phyloP scores from a whole-genome alignment of 1,140 invertebrate species.

The Melipona quadrifasciata region DNA sequence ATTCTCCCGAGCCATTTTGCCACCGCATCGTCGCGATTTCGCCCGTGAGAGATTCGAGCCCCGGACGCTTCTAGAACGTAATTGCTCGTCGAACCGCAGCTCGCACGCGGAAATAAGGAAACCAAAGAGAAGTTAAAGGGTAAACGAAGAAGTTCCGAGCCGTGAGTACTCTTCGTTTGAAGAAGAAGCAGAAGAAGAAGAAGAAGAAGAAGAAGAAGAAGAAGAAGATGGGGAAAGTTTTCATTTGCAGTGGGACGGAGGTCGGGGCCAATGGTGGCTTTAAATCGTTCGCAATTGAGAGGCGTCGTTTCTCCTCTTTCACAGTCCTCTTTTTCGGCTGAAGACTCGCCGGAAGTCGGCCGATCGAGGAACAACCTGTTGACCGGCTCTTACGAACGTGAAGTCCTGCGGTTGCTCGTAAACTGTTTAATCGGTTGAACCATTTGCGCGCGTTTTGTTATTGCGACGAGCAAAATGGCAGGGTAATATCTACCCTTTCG shows the following conservation, averaged over 20 bases:
- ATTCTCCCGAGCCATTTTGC: conserved; percentile 20
- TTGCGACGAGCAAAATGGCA: background rate
- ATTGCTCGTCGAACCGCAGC: conserved; percentile 61
- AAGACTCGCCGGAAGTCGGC: conserved; percentile 58
- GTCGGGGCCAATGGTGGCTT: conserved; percentile 62
- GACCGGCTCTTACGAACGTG: conserved; percentile 42
- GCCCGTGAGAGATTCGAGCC: conserved; percentile 22
- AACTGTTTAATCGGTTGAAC: conserved; percentile 34
- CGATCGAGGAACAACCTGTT: conserved; percentile 62
- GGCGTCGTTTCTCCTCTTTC: conserved; percentile 45
- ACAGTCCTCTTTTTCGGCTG: conserved; percentile 45
- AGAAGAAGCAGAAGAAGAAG: conserved; percentile 41
- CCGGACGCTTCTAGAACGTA: conserved; percentile 43
- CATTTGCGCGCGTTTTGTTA: background rate
- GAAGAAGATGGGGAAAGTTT: conserved; percentile 69
- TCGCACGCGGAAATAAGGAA: conserved; percentile 67
- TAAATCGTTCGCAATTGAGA: conserved; percentile 68
- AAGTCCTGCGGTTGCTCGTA: conserved; percentile 24
- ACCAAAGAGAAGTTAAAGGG: conserved; percentile 54
- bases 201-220: background rate
- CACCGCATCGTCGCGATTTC: conserved; percentile 29
- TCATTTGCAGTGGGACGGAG: conserved; percentile 63
- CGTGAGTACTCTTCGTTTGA: conserved; percentile 46
- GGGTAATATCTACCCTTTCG: too few species aligned
- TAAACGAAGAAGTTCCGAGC: conserved; percentile 42